phyloP scores from a whole-genome alignment of 2,113 vertebrate genomes.

The Geococcyx californianus region DNA sequence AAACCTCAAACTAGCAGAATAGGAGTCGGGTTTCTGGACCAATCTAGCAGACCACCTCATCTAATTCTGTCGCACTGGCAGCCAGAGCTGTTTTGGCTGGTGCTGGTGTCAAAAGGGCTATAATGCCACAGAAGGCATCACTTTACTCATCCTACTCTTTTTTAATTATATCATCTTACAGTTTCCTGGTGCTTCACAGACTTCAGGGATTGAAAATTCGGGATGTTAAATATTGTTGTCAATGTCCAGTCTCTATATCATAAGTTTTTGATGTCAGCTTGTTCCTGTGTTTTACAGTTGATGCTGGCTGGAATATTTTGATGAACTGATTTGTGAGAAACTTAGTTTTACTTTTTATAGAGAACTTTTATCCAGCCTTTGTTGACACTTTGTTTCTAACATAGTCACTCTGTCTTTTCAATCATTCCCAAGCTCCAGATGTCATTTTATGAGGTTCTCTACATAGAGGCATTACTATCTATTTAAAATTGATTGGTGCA shows the following conservation, averaged over 20 bases:
- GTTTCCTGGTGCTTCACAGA: not conserved
- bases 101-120: not conserved
- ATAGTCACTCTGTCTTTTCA: not conserved
- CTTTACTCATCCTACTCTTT: not conserved
- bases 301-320: not conserved
- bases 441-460: not conserved
- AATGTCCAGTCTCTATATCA: accelerated
- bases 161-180: not conserved
- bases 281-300: not conserved
- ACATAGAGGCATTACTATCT: not conserved
- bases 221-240: not conserved
- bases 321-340: not conserved
- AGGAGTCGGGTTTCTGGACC: not conserved
- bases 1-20: not conserved
- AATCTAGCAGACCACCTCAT: not conserved
- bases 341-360: not conserved
- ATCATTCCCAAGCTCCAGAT: not conserved
- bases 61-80: not conserved
- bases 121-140: not conserved
- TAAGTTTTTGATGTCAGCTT: not conserved
- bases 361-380: not conserved
- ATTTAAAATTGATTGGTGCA: not conserved
- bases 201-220: not conserved
- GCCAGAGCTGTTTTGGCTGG: not conserved
- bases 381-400: too few species aligned